Percentiles rank a stretch among this genome's conserved stretches.
These are phyloP conservation scores for Prochilodus magdalenae DNA, from an alignment of 2,113 vertebrate genomes.

Conservation along the genomic window DNA sequence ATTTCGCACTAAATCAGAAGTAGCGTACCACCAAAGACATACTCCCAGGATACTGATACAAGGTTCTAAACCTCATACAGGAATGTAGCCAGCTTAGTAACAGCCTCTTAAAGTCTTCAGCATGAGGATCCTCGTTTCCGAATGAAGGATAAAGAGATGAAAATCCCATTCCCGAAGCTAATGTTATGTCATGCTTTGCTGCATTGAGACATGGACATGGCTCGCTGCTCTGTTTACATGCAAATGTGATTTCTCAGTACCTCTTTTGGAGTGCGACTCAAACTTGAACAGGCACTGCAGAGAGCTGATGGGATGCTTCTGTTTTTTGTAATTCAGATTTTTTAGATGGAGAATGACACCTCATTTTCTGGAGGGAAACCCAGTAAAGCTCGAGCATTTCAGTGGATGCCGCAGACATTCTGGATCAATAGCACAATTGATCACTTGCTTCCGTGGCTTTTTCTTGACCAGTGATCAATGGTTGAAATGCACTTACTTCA, in stretches of 20 bases:
- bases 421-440: conserved; percentile 49
- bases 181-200: conserved; percentile 32
- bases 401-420: conserved; percentile 41
- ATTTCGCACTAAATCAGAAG: conserved; percentile 37
- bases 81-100: conserved; percentile 77
- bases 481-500: conserved; percentile 37
- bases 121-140: conserved; percentile 7
- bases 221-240: conserved; percentile 48
- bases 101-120: conserved; percentile 33
- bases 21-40: conserved; percentile 70
- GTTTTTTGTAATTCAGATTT: neutral
- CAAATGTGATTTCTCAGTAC: conserved; percentile 35
- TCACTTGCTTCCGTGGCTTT: conserved; percentile 41
- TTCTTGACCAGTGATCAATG: conserved; percentile 35
- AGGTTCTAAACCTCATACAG: conserved; percentile 64
- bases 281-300: conserved; percentile 45
- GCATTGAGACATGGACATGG: conserved; percentile 33
- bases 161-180: conserved; percentile 46
- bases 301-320: conserved; percentile 5
- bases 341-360: conserved; percentile 21
- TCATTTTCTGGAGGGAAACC: conserved; percentile 28
- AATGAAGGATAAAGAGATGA: conserved; percentile 29
- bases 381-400: conserved; percentile 46
- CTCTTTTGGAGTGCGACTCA: conserved; percentile 38
- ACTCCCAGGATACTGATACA: conserved; percentile 71